Conservation (phyloP, 2,113 vertebrate genomes). For the Orientallactaga bullata region DNA sequence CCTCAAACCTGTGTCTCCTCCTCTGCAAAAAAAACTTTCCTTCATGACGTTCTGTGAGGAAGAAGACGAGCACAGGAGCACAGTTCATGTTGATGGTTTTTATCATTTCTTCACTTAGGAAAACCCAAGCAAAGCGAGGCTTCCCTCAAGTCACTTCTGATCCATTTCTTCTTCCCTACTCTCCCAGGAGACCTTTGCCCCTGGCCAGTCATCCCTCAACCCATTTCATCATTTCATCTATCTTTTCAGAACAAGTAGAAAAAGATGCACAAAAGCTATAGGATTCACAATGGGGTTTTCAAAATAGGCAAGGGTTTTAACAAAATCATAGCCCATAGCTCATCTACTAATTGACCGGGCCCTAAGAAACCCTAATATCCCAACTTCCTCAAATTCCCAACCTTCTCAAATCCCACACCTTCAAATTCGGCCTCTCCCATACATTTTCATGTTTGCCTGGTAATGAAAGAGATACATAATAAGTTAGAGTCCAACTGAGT, state of each 20-base stretch:
- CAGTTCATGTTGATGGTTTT: slow-evolving; percentile 8
- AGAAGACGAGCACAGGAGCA: not conserved
- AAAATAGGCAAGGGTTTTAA: slow-evolving; percentile 2
- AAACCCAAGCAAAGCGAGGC: not conserved
- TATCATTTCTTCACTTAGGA: slow-evolving; percentile 30
- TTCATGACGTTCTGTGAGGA: not conserved
- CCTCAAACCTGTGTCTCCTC: not conserved
- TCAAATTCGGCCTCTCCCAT: not conserved
- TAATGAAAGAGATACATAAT: slow-evolving; percentile 2
- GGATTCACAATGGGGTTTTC: not conserved
- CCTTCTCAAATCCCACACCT: slow-evolving; percentile 34
- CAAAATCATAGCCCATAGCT: slow-evolving; percentile 20
- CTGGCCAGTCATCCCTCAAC: not conserved
- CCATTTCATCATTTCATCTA: not conserved
- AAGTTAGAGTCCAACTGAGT: not conserved
- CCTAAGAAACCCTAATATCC: not conserved
- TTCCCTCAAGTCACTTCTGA: not conserved
- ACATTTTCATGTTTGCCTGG: not conserved
- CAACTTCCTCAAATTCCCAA: slow-evolving; percentile 1
- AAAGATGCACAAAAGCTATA: not conserved
- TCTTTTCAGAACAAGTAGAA: not conserved
- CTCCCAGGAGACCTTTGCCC: not conserved
- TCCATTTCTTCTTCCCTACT: not conserved
- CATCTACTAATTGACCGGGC: not conserved
- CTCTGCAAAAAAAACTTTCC: not conserved